Evolutionary conservation across 2,113 vertebrate species (phyloP).

Genomic region (Ranitomeya imitator): DNA sequence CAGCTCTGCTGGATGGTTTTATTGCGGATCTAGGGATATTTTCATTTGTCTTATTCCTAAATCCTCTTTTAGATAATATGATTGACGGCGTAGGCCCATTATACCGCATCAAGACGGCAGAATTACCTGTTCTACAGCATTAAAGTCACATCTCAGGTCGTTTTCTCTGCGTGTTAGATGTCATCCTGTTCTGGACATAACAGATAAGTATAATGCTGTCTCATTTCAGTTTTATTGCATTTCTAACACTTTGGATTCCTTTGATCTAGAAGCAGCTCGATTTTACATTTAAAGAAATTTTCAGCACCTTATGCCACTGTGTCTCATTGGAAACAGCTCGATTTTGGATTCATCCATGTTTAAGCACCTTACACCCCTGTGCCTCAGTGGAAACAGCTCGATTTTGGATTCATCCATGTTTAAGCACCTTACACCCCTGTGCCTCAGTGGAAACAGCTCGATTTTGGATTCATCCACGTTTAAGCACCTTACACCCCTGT

Average conservation of each 20-base stretch:
- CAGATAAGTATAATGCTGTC: background rate
- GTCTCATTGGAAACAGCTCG: too few relatives aligned
- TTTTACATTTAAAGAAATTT: too few relatives aligned
- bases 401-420: too few relatives aligned
- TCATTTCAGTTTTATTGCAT: background rate
- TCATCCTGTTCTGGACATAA: background rate
- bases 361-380: too few relatives aligned
- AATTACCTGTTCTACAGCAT: background rate
- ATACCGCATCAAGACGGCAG: background rate
- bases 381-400: too few relatives aligned
- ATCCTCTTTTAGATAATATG: background rate
- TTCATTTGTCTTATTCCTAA: slow-evolving; percentile 38
- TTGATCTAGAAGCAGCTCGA: background rate
- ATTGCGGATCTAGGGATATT: slow-evolving; percentile 15
- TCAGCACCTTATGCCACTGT: too few relatives aligned
- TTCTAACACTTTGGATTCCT: background rate
- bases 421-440: too few relatives aligned
- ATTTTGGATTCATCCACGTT: too few relatives aligned
- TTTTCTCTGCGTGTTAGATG: background rate
- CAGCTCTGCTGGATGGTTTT: background rate
- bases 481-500: too few relatives aligned
- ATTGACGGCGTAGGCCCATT: slow-evolving; percentile 11
- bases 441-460: too few relatives aligned
- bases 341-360: too few relatives aligned
- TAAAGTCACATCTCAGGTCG: background rate